These are phyloP conservation scores for Maccullochella peelii DNA, from an alignment of 2,113 vertebrate species.

Conservation along the genomic window DNA sequence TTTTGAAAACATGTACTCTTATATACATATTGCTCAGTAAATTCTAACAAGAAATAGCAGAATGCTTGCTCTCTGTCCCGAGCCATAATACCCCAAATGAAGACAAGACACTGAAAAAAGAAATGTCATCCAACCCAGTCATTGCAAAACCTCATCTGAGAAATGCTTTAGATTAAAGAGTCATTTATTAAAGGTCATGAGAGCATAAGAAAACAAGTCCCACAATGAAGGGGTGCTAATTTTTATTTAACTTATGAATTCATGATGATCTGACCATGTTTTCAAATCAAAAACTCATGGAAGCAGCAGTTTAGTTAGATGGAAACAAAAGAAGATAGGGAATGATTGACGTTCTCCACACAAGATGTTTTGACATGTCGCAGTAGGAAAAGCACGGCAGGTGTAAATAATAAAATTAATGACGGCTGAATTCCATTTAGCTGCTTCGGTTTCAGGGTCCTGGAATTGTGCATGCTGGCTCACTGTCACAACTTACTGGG, in stretches of 20 bases:
- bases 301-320: background rate
- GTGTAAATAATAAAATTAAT: background rate
- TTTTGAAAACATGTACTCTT: conserved; percentile 26
- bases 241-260: background rate
- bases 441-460: background rate
- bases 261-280: background rate
- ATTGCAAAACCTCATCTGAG: background rate
- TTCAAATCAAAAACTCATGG: background rate
- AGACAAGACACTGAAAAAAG: background rate
- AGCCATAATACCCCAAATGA: background rate
- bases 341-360: background rate
- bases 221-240: background rate
- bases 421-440: background rate
- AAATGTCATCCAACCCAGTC: background rate
- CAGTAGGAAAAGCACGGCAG: too few species aligned
- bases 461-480: too few species aligned
- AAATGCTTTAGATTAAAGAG: background rate
- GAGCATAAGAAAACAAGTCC: background rate
- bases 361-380: background rate
- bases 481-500: background rate
- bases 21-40: conserved; percentile 1
- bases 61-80: background rate
- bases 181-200: background rate
- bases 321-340: background rate
- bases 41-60: background rate